These are phyloP conservation scores for Tympanoctomys barrerae DNA, from an alignment of 2,797 vertebrate genomes.

Conservation along the genomic window DNA sequence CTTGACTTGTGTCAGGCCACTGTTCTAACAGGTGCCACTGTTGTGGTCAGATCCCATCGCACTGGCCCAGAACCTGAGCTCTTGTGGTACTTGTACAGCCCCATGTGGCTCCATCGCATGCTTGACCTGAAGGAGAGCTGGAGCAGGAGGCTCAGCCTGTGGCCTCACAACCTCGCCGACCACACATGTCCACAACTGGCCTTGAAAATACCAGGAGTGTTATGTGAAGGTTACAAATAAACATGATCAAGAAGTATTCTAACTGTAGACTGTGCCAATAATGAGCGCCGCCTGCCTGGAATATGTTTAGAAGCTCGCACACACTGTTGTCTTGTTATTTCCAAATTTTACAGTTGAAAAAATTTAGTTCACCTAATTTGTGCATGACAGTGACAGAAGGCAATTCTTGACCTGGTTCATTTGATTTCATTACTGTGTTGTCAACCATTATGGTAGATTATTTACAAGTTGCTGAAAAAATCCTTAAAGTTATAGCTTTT, in stretches of 20 bases:
- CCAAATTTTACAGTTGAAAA: slow-evolving; percentile 51
- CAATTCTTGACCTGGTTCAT: slow-evolving; percentile 34
- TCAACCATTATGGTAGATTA: slow-evolving; percentile 1
- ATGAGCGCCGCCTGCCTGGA: neutral
- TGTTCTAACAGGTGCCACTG: neutral
- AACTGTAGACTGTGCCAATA: neutral
- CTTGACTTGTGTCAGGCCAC: neutral
- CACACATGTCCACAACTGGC: neutral
- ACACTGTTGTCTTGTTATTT: neutral
- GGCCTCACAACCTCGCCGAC: neutral
- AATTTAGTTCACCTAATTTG: slow-evolving; percentile 60
- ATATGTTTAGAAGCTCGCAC: neutral
- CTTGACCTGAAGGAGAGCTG: neutral
- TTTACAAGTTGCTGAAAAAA: slow-evolving; percentile 36
- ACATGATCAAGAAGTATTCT: neutral
- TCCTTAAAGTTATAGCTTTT: slow-evolving; percentile 18
- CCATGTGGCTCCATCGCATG: neutral
- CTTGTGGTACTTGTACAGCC: rapidly evolving
- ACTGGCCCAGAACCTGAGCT: neutral
- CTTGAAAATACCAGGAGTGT: neutral
- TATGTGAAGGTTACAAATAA: neutral
- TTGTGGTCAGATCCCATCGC: neutral
- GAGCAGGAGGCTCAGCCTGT: neutral
- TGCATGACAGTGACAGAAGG: slow-evolving; percentile 32
- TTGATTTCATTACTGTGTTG: slow-evolving; percentile 45